Evolutionary conservation across 2,888 invertebrate genomes (phyloP).

Genomic region (Plutella xylostella): DNA sequence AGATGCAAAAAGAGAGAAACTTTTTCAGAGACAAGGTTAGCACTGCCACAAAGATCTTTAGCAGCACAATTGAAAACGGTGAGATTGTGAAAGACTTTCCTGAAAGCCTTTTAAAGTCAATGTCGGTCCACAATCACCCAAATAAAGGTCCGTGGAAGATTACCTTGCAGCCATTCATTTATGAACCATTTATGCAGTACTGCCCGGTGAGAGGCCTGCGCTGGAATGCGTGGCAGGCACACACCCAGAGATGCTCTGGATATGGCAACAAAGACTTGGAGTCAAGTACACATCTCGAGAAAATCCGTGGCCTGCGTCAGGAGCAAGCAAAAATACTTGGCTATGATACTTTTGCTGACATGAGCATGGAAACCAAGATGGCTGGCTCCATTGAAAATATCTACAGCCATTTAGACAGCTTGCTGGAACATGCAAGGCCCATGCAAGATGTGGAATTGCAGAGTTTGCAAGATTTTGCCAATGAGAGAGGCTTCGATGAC

Average conservation of each 20-base stretch:
- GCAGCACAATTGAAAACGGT: conserved; percentile 74
- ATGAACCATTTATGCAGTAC: conserved; percentile 82
- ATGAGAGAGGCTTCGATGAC: conserved; percentile 76
- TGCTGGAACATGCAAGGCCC: conserved; percentile 77
- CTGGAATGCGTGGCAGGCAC: conserved; percentile 89
- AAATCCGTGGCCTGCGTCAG: conserved; percentile 76
- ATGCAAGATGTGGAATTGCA: conserved; percentile 82
- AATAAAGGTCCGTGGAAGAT: conserved; percentile 87
- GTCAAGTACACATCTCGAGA: conserved; percentile 82
- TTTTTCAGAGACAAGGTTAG: conserved; percentile 77
- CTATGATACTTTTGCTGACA: conserved; percentile 81
- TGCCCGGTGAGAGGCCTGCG: conserved; percentile 83
- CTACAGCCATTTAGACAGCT: conserved; percentile 73
- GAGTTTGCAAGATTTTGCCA: conserved; percentile 78
- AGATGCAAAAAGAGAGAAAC: conserved; percentile 66
- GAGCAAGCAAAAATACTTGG: conserved; percentile 84
- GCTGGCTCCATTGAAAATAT: conserved; percentile 84
- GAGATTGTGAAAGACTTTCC: conserved; percentile 81
- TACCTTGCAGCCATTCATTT: conserved; percentile 79
- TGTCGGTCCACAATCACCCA: conserved; percentile 73
- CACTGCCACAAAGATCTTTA: conserved; percentile 74
- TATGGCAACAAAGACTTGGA: conserved; percentile 72
- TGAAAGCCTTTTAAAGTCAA: conserved; percentile 71
- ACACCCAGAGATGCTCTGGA: conserved; percentile 77
- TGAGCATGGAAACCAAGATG: conserved; percentile 96